Conservation (phyloP, 92 coral and sea anemone species). For the Palythoa grandiflora region DNA sequence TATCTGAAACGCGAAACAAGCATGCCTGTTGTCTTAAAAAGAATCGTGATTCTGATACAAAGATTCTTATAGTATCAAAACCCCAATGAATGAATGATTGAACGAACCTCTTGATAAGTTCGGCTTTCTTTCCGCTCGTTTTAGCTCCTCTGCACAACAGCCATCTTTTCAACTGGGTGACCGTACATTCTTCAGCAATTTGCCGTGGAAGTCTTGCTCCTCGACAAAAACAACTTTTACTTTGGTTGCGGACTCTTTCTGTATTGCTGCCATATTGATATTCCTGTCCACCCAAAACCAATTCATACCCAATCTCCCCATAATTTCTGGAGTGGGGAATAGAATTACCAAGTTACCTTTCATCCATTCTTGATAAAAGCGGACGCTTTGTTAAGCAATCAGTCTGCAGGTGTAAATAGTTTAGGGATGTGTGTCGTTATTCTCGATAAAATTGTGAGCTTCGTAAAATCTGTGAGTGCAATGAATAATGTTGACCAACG, state of each 20-base stretch:
- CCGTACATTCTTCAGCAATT: not conserved
- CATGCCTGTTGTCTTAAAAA: not conserved
- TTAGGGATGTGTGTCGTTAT: no score
- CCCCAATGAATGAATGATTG: not conserved
- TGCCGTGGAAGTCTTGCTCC: not conserved
- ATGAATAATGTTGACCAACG: no score
- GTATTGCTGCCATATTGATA: constrained; percentile 7
- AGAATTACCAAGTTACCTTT: no score
- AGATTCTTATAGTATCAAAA: not conserved
- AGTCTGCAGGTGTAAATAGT: no score
- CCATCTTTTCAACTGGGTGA: not conserved
- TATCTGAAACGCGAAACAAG: not conserved
- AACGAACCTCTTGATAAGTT: constrained; percentile 13
- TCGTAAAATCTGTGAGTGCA: no score
- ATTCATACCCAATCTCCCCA: constrained; percentile 32
- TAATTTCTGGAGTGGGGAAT: constrained; percentile 1
- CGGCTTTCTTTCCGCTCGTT: not conserved
- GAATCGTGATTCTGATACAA: not conserved
- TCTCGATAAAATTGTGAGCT: no score
- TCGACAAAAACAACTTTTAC: not conserved
- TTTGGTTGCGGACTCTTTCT: not conserved
- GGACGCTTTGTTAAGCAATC: no score
- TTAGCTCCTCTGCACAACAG: constrained; percentile 12
- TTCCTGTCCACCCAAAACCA: constrained; percentile 23
- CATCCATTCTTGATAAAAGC: no score